Evolutionary conservation across 1,140 invertebrate genomes (phyloP), one percentile per base, ranked within the genome.

Genomic region (Luehdorfia chinensis): DNA sequence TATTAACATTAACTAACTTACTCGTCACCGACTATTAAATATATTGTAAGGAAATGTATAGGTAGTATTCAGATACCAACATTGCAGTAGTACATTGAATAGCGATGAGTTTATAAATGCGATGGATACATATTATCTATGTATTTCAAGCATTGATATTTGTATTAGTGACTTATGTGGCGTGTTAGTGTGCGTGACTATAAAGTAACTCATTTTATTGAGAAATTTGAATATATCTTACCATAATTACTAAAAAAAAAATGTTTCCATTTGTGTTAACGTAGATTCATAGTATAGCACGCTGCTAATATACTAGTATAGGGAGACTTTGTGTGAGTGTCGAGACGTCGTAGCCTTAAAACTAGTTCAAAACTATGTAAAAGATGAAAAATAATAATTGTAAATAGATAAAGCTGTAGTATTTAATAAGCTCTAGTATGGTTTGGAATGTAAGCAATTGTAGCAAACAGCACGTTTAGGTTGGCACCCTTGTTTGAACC

Each of bases 341-440:
- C 67, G 49, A 67, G 68, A 76, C 68, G 56, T 66, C 61, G 75
- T 83, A 85, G 81, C 79, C 79, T 85, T 85, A 85, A 79, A 76
- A 74, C 69, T 85, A 85, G 81, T 85, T 83, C 81, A 85, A 85
- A 85, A 80, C 75, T 83, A 81, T 74, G 75, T 73, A 58, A 75
- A 74, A 68, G 63, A 58, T 61, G 68, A 70, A 68, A 66, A 63
- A 56, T 52, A 62, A 66, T 70, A 70, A 55, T 37, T 81, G 74
- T 77, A 79, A 73, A 78, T 80, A 84, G 61, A 76, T 61, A 59
- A 72, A 61, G 54, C 59, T 59, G 72, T 80, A 81, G 77, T 68
- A 57, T 72, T 75, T 71, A 43, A 70, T 75, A 75, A 66, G 45
- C 49, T 68, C 39, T 75, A 79, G 66, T 64, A 49, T 66, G 57